Evolutionary conservation across 2,797 vertebrate species (phyloP).

Genomic region (Chromis chromis): DNA sequence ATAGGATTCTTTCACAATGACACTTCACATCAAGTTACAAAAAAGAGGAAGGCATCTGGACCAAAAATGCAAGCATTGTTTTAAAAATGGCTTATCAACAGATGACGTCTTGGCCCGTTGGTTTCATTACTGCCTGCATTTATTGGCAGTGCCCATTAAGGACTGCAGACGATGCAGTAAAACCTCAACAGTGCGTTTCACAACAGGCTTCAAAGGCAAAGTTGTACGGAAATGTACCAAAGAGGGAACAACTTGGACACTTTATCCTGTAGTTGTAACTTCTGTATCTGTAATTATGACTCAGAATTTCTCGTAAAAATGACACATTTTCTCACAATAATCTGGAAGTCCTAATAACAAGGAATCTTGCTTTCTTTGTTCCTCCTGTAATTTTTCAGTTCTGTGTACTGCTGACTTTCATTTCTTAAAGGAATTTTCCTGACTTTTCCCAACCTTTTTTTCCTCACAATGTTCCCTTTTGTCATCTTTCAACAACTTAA

Average conservation of each 20-base stretch:
- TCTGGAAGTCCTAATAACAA: no score
- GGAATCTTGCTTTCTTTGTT: background rate
- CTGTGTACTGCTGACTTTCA: background rate
- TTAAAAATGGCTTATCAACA: background rate
- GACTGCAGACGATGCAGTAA: background rate
- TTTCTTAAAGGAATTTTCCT: no score
- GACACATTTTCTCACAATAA: no score
- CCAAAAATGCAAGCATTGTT: background rate
- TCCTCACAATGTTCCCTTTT: background rate
- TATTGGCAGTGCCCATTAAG: background rate
- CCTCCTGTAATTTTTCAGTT: background rate
- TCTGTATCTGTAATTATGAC: background rate
- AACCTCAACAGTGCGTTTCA: background rate
- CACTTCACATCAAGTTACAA: background rate
- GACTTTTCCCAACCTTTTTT: background rate
- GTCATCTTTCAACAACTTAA: background rate
- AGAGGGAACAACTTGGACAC: no score
- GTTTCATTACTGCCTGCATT: background rate
- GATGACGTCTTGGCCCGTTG: background rate
- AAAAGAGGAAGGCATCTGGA: background rate
- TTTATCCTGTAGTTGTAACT: background rate
- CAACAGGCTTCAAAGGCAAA: background rate
- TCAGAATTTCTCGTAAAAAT: background rate
- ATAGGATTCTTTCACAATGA: slow-evolving; percentile 1
- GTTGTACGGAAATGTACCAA: background rate